Evolutionary conservation across 2,113 vertebrate genomes (phyloP), one percentile per base, ranked within the genome.

Genomic region (Malaclemys terrapin): DNA sequence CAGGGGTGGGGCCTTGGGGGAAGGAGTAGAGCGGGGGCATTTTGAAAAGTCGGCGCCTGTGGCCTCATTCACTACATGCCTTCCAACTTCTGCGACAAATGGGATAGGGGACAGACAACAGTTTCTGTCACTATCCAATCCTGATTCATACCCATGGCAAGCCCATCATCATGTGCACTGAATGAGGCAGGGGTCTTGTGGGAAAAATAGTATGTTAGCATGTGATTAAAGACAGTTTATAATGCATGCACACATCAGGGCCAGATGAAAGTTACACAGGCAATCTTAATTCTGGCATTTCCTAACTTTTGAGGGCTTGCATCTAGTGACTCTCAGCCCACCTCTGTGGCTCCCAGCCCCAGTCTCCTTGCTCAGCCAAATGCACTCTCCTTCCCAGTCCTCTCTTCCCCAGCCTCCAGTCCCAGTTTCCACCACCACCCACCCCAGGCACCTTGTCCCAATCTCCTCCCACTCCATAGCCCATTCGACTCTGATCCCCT

Each of bases 381-480:
- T 5, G 47, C 7, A 31, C 0, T 22, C 76, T 84, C 0, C 85
- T 11, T 5, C 27, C 13, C 29, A 11, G 13, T 1, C 42, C 22
- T 31, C 3, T 16, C 10, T 57, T 38, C 7, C 24, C 22, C 72
- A n/a, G 82, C 3, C 81, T 14, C 14, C 45, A 89, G 38, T 5
- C 20, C 3, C 45, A 69, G 16, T 10, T 14, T 13, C 31, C 38
- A 29, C 35, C 19, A 19, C 7, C 0, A 0, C 20, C 17, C 10
- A 22, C 2, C 0, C 62, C 0, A 27, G 56, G 76, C 45, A n/a
- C 24, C 31, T 59, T 5, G 0, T 90, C 75, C 38, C 38, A 35
- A 1, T 0, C 0, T 45, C 49, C 27, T 86, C 31, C 20, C 75
- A 59, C 49, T 87, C 1, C 35, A 9, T 69, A 20, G 31, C 16